Conservation (phyloP, 2,888 invertebrate species). For the Aplocera efformata region DNA sequence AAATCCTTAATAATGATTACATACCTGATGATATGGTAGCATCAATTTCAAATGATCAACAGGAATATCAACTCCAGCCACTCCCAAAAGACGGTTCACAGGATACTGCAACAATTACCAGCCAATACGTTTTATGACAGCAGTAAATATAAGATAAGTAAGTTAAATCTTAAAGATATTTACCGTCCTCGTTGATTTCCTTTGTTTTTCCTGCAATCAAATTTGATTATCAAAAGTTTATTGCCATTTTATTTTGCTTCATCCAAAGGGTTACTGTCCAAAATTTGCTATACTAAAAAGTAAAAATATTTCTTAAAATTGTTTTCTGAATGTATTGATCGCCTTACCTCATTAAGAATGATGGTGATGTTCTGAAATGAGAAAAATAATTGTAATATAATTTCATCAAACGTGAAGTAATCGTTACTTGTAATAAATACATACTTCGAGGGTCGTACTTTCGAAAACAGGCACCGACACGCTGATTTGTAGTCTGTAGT, state of each 20-base stretch:
- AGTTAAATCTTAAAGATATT: slow-evolving; percentile 2
- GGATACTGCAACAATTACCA: slow-evolving; percentile 51
- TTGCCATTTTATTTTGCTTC: too few species aligned
- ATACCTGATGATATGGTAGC: slow-evolving; percentile 66
- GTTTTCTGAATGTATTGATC: too few species aligned
- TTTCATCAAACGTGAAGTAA: too few species aligned
- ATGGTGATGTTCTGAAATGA: slow-evolving; percentile 66
- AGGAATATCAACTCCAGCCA: slow-evolving; percentile 71
- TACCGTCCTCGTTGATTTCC: slow-evolving; percentile 68
- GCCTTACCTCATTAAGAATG: slow-evolving; percentile 57
- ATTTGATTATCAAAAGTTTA: neutral
- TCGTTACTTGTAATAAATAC: slow-evolving; percentile 1
- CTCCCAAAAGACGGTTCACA: slow-evolving; percentile 65
- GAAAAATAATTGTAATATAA: slow-evolving; percentile 16
- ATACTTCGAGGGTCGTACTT: slow-evolving; percentile 54
- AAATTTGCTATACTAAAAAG: too few species aligned
- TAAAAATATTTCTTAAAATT: too few species aligned
- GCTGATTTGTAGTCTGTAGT: slow-evolving; percentile 64
- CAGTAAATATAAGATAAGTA: too few species aligned
- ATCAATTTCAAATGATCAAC: slow-evolving; percentile 63
- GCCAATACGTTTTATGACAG: neutral
- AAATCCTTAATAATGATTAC: neutral
- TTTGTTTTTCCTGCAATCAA: slow-evolving; percentile 64
- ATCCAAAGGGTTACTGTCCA: too few species aligned
- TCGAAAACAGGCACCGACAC: slow-evolving; percentile 71